These are phyloP conservation scores for Petrosia ficiformis DNA, from an alignment of 37 sponge, comb jelly and placozoan genomes.

Conservation along the genomic window DNA sequence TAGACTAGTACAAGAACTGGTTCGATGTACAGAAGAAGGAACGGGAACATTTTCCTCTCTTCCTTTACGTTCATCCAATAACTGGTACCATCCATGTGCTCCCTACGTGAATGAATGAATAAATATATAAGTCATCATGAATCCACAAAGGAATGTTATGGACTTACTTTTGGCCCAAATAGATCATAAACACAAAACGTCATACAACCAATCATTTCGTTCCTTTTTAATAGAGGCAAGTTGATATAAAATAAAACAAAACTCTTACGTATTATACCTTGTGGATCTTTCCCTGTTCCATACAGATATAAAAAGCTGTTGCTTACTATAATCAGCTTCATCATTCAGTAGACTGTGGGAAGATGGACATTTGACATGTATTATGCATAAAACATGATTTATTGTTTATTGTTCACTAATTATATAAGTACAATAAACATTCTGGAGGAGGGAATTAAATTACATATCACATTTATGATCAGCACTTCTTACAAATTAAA, in stretches of 20 bases:
- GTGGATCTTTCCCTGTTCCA: constrained; percentile 49
- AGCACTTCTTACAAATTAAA: constrained; percentile 66
- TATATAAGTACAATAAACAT: too few species aligned
- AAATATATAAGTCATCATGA: not conserved
- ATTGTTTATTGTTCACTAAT: too few species aligned
- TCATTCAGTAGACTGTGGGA: constrained; percentile 37
- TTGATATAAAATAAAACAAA: not conserved
- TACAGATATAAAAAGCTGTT: constrained; percentile 54
- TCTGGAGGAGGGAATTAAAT: too few species aligned
- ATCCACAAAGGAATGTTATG: not conserved
- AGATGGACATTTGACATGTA: too few species aligned
- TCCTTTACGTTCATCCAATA: constrained; percentile 52
- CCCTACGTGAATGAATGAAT: constrained; percentile 9
- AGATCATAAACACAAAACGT: constrained; percentile 47
- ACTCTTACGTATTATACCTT: constrained; percentile 26
- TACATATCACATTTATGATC: too few species aligned
- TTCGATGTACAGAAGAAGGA: constrained; percentile 17
- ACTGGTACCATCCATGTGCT: constrained; percentile 75
- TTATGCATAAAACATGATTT: too few species aligned
- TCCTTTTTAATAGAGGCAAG: constrained; percentile 17
- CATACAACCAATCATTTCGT: constrained; percentile 81
- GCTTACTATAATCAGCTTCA: constrained; percentile 55
- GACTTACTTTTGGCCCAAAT: constrained; percentile 48
- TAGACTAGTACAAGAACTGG: not conserved
- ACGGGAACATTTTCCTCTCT: constrained; percentile 39